A percentile compares a stretch with the other conserved stretches of the same genome.
phyloP scores from a whole-genome alignment of 2,113 vertebrate species.

The Cygnus buccinator region DNA sequence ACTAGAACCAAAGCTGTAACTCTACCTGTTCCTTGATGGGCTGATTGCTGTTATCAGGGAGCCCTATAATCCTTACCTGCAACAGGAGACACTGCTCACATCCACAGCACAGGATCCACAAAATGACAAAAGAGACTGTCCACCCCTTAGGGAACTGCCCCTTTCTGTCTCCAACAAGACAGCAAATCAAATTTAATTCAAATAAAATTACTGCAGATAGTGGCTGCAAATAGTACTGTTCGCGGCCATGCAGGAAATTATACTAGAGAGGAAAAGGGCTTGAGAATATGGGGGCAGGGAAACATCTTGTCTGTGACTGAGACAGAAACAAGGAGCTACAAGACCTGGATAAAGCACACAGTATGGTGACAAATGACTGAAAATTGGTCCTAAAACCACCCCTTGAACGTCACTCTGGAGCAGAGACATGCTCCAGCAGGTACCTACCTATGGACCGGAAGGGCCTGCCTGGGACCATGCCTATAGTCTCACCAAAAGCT shows the following conservation, averaged over 20 bases:
- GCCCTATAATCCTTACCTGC: background rate
- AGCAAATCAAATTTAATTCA: background rate
- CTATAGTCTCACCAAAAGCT: background rate
- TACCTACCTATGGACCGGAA: accelerated
- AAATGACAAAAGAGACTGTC: background rate
- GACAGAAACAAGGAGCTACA: background rate
- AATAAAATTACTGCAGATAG: background rate
- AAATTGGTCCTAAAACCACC: background rate
- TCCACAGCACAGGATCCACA: background rate
- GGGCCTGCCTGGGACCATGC: background rate
- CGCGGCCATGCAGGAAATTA: background rate
- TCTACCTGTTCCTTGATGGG: background rate
- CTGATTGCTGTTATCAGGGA: background rate
- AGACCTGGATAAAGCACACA: background rate
- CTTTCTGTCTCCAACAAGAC: background rate
- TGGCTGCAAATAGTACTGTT: background rate
- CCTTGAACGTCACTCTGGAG: background rate
- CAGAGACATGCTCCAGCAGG: background rate
- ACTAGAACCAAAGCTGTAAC: background rate
- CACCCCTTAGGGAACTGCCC: background rate
- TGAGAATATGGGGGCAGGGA: background rate
- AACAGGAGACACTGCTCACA: background rate
- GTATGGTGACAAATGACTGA: background rate
- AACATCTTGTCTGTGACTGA: background rate
- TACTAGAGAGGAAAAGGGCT: background rate